Evolutionary conservation across 2,888 invertebrate species (phyloP).

Genomic region (Apodemia hepburni): DNA sequence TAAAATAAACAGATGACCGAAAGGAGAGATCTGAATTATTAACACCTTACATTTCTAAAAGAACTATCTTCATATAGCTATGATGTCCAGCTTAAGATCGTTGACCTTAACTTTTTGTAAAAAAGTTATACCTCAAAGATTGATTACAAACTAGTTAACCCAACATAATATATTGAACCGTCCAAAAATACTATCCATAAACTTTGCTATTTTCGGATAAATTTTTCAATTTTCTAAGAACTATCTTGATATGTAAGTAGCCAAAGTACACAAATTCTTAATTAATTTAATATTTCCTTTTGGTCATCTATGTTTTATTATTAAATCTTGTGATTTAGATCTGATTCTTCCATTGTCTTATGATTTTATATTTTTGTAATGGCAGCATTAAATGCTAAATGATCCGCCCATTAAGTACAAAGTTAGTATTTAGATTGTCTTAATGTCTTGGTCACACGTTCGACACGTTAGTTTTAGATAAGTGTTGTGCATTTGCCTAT

Average conservation of each 20-base stretch:
- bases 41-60: too few species aligned
- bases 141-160: too few species aligned
- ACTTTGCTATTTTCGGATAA: too few species aligned
- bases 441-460: conserved; percentile 1
- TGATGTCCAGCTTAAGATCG: too few species aligned
- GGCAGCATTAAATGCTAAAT: conserved; percentile 5
- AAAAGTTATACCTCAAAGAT: too few species aligned
- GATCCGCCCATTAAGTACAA: conserved; percentile 12
- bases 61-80: too few species aligned
- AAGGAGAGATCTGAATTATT: neutral
- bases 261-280: too few species aligned
- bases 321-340: neutral
- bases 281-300: neutral
- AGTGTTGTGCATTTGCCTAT: conserved; percentile 47
- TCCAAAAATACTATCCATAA: too few species aligned
- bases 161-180: too few species aligned
- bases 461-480: conserved; percentile 6
- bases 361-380: conserved; percentile 1
- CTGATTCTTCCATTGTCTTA: conserved; percentile 16
- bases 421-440: conserved; percentile 4
- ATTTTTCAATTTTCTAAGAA: too few species aligned
- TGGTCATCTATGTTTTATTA: neutral
- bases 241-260: too few species aligned
- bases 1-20: neutral
- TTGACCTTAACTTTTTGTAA: too few species aligned